A percentile compares a stretch with the other conserved stretches of the same genome.
These are phyloP conservation scores for Platorchestia sp. DNA, from an alignment of 1,140 invertebrate species.

Conservation along the genomic window DNA sequence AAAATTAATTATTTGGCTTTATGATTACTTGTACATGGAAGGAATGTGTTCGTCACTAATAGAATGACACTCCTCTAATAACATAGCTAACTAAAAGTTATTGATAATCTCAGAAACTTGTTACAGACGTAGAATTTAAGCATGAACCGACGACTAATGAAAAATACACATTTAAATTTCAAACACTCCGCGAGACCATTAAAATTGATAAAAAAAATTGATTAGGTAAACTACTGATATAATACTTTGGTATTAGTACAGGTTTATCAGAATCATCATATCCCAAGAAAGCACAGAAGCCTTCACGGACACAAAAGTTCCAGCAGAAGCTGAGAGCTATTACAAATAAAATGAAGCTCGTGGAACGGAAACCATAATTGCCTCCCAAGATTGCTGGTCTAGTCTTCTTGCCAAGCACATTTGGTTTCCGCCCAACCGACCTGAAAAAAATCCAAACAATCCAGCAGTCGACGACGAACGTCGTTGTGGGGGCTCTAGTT, in stretches of 20 bases:
- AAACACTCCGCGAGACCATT: background rate
- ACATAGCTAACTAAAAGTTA: too few relatives aligned
- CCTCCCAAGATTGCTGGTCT: background rate
- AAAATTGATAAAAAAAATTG: background rate
- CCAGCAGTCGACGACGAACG: background rate
- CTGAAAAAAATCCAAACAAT: slow-evolving; percentile 12
- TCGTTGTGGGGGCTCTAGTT: background rate
- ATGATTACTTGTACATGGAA: too few relatives aligned
- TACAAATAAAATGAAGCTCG: background rate
- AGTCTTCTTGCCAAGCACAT: background rate
- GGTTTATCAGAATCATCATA: background rate
- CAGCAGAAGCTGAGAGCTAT: background rate
- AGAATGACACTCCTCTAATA: too few relatives aligned
- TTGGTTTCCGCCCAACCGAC: background rate
- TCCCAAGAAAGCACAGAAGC: background rate
- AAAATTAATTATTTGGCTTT: too few relatives aligned
- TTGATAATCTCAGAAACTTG: too few relatives aligned
- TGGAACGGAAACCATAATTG: background rate
- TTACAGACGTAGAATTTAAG: too few relatives aligned
- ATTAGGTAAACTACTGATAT: background rate
- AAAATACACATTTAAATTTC: background rate
- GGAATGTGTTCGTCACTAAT: too few relatives aligned
- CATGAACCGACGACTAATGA: background rate
- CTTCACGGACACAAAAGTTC: background rate
- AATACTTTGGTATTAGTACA: background rate